Base-by-base conservation (phyloP, 2,888 invertebrate genomes). In the Leistus spinibarbis region DNA sequence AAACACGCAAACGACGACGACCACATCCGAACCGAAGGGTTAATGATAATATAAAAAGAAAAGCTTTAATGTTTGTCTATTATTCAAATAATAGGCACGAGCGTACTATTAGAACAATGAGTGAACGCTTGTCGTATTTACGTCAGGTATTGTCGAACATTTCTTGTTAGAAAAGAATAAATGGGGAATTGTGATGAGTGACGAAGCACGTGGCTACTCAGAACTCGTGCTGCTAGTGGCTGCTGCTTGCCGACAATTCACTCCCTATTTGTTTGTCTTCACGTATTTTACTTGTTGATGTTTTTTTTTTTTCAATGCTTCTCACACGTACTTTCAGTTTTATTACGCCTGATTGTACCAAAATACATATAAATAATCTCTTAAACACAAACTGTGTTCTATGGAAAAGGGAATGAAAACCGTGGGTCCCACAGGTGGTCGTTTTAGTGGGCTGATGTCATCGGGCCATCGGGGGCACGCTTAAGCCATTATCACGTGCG, bases 121-220 rank as follows among this genome's bases (percentile, higher is more conserved):
- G 22, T 60, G 19, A 60, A 9, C 5, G 10, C 5, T 5, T 60
- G 60, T 60, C 22, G 22, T 60, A 71, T 63, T 71, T 20, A 54
- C 19, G 64, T 71, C 71, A 71, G 71, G 71, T 71, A 71, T 22
- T 23, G 54, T 23, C 19, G 17, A 22, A 63, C 70, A 27, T 63
- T 63, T 40, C 66, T 53, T 40, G 40, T 64, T 54, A 71, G 53
- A 71, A 71, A 71, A 71, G 64, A 54, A 71, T 71, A 71, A 71
- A 71, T 64, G n/a, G 63, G 63, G 71, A 63, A 71, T 71, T 69
- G 20, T 69, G 63, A 71, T 17, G 19, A 63, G 22, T 16, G n/a
- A n/a, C 9, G 17, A 63, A 54, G 71, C 71, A 71, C 71, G 71
- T 63, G 69, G 22, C 19, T 64, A 54, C 71, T 23, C 10, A 54